Base-by-base conservation (phyloP, 2,113 vertebrate genomes). In the Chaetodon trifascialis region DNA sequence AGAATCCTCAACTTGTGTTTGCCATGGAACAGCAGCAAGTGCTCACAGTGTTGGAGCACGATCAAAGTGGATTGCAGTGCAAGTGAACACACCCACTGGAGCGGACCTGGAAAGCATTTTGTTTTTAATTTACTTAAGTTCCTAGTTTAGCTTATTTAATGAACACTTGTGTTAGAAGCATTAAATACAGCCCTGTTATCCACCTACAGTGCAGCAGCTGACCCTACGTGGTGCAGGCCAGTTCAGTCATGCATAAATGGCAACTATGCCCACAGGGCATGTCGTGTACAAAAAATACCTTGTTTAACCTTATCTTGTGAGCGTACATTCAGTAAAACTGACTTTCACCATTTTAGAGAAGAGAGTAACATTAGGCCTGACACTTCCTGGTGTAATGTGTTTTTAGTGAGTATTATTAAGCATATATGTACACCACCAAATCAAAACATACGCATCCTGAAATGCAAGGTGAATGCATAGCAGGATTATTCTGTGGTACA, bases 241-340 rank as follows among this genome's bases (percentile, higher is more conserved):
- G 89, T 82, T 73, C 91, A 92, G 69, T 89, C 93, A 89, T 79
- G 91, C 92, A 85, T 92, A 91, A 94, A 94, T 94, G 91, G 80
- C 89, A 94, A 90, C 86, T 63, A 86, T 88, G 64, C 80, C 92
- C 79, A 44, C 2, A 6, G 78, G 93, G 79, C 74, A 89, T 82
- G 87, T 91, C 34, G 14, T 84, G 79, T 65, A 82, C 67, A 88
- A 73, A 89, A 87, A 79, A 56, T 81, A 87, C 80, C 79, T 89
- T 82, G 78, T 92, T 87, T 88, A 89, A 88, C 83, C 87, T 92
- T 83, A 85, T 87, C 71, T 81, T 73, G 59, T 56, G 64, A 79
- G 79, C 67, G n/a, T 88, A 70, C 64, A 66, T 89, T 84, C 75
- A 84, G 68, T 81, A 55, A 82, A 85, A 76, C 79, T 78, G 83